A percentile compares a stretch with the other conserved stretches of the same genome.
Conservation (phyloP, 2,888 invertebrate genomes). For the Gortyna flavago region DNA sequence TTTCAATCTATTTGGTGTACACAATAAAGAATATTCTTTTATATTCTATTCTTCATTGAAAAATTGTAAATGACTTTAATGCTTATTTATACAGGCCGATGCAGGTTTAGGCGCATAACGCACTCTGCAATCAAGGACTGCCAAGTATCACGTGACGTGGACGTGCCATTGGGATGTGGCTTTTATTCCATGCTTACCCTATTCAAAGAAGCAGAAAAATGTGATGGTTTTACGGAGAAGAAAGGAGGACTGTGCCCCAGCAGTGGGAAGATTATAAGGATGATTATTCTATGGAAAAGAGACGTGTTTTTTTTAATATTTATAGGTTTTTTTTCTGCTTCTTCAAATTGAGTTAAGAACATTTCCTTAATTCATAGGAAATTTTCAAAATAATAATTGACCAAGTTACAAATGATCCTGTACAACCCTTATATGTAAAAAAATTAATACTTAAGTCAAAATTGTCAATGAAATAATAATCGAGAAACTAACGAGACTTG, state of each 20-base stretch:
- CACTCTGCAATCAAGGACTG: not conserved
- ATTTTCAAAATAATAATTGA: not conserved
- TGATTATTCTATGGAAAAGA: not conserved
- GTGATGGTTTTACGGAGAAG: not conserved
- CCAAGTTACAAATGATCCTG: not conserved
- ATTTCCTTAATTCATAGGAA: not conserved
- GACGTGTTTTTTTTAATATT: not conserved
- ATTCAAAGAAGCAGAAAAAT: not conserved
- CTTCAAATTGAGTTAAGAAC: not conserved
- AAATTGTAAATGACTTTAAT: not conserved
- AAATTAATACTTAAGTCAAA: not conserved
- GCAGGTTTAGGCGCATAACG: conserved; percentile 1
- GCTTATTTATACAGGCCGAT: conserved; percentile 21
- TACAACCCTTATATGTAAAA: too few relatives aligned
- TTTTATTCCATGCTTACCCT: not conserved
- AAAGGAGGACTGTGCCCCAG: not conserved
- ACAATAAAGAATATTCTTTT: not conserved
- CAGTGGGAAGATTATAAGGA: not conserved
- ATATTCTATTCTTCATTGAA: not conserved
- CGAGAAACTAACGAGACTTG: not conserved
- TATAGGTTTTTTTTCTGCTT: not conserved
- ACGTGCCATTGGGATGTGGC: not conserved
- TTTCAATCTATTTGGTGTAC: not conserved
- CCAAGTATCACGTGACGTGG: not conserved
- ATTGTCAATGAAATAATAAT: not conserved